Evolutionary conservation across 2,888 invertebrate genomes (phyloP).

Genomic region (Nesidiocoris tenuis): DNA sequence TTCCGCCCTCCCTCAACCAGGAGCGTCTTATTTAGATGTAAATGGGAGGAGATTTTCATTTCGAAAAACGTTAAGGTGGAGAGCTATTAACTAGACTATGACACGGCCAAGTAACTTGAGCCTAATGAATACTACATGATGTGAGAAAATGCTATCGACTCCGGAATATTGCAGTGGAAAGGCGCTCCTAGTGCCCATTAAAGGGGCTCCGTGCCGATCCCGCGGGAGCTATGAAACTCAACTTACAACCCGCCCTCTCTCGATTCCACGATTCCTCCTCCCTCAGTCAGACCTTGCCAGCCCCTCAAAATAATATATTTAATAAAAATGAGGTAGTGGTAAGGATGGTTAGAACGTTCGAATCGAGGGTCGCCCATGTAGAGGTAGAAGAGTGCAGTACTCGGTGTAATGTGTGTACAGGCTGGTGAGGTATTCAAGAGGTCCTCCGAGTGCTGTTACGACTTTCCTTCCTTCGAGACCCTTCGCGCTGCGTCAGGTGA

Average conservation of each 20-base stretch:
- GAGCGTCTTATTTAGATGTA: background rate
- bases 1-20: background rate
- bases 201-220: slow-evolving; percentile 23
- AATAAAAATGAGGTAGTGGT: slow-evolving; percentile 26
- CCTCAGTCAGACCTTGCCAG: background rate
- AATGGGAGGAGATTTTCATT: background rate
- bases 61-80: slow-evolving; percentile 13
- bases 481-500: slow-evolving; percentile 33
- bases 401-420: too few species aligned
- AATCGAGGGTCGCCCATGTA: too few species aligned
- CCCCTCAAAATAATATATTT: slow-evolving; percentile 32
- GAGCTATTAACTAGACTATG: slow-evolving; percentile 1
- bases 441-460: slow-evolving; percentile 34
- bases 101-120: slow-evolving; percentile 21
- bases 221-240: slow-evolving; percentile 37
- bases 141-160: slow-evolving; percentile 35
- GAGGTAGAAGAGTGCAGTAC: too few species aligned
- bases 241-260: slow-evolving; percentile 22
- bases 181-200: slow-evolving; percentile 34
- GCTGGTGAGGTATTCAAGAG: slow-evolving; percentile 20
- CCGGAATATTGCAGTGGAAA: slow-evolving; percentile 30
- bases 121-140: slow-evolving; percentile 38
- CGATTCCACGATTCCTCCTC: slow-evolving; percentile 1
- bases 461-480: slow-evolving; percentile 23
- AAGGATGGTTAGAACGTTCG: background rate